phyloP scores from a whole-genome alignment of 2,113 vertebrate genomes.

The Litocranius walleri region DNA sequence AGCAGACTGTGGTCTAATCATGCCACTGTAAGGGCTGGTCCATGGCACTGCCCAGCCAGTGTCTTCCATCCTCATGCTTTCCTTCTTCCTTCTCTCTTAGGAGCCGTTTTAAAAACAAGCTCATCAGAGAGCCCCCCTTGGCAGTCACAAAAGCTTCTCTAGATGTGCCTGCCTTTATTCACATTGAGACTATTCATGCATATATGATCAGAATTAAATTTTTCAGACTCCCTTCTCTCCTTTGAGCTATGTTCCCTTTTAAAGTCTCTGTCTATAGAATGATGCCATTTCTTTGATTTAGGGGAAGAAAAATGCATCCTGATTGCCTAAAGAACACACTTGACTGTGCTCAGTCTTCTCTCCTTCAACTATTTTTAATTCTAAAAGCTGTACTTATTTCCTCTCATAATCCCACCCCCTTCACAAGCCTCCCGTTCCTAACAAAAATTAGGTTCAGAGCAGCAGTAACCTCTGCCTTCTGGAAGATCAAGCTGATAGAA shows the following conservation, averaged over 20 bases:
- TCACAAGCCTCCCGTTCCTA: not conserved
- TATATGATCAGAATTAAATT: conserved; percentile 68
- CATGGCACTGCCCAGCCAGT: not conserved
- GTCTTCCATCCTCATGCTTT: not conserved
- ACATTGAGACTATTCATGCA: conserved; percentile 64
- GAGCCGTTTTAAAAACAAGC: conserved; percentile 47
- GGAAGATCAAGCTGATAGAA: not conserved
- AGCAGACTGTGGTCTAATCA: not conserved
- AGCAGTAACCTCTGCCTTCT: not conserved
- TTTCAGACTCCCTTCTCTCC: conserved; percentile 48
- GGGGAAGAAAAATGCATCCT: conserved; percentile 1
- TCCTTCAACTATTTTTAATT: not conserved
- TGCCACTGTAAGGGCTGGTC: not conserved
- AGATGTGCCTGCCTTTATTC: conserved; percentile 69
- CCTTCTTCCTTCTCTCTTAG: not conserved
- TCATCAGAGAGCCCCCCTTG: conserved; percentile 47
- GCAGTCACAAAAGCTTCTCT: conserved; percentile 53
- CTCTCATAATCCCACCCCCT: not conserved
- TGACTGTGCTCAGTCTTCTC: not conserved
- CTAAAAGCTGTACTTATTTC: not conserved
- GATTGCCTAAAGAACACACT: conserved; percentile 22
- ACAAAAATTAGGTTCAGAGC: not conserved
- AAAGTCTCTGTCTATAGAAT: conserved; percentile 47
- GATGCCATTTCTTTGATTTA: conserved; percentile 66
- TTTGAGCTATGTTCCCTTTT: conserved; percentile 62